These are phyloP conservation scores for Dynastes grantii DNA, from an alignment of 2,888 invertebrate species.

Conservation along the genomic window DNA sequence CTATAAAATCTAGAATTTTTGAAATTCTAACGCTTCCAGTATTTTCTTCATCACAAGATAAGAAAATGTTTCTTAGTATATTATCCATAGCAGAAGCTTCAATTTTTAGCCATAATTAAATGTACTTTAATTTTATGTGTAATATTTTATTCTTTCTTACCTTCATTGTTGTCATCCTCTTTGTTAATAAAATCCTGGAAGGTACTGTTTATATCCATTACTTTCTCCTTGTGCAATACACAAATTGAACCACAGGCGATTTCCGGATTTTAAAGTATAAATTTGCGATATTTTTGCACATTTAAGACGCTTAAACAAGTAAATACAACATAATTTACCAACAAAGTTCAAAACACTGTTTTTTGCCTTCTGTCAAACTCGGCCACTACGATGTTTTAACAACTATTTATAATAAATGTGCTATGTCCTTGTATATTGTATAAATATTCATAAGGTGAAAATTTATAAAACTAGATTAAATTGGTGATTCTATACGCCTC, in stretches of 20 bases:
- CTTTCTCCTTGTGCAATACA: background rate
- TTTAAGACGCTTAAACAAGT: conserved; percentile 12
- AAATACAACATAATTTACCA: conserved; percentile 39
- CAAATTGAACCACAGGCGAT: conserved; percentile 7
- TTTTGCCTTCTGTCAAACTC: conserved; percentile 8
- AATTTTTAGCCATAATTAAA: background rate
- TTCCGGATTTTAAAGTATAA: conserved; percentile 3
- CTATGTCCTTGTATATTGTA: background rate
- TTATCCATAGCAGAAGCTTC: conserved; percentile 26
- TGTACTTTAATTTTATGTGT: background rate
- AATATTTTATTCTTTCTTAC: conserved; percentile 21
- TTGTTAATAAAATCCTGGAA: conserved; percentile 37
- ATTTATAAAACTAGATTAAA: conserved; percentile 7
- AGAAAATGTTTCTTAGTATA: conserved; percentile 42
- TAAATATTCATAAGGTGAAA: conserved; percentile 40
- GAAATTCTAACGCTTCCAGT: conserved; percentile 30
- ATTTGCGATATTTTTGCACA: background rate
- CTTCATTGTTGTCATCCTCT: conserved; percentile 25
- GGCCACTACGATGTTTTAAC: conserved; percentile 31
- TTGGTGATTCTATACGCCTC: conserved; percentile 16
- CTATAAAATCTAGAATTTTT: conserved; percentile 35
- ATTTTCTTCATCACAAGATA: conserved; percentile 46
- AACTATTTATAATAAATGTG: conserved; percentile 14
- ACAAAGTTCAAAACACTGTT: conserved; percentile 27
- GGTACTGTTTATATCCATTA: conserved; percentile 26